Conservation (phyloP, 2,797 vertebrate genomes). For the Ammospiza maritima region DNA sequence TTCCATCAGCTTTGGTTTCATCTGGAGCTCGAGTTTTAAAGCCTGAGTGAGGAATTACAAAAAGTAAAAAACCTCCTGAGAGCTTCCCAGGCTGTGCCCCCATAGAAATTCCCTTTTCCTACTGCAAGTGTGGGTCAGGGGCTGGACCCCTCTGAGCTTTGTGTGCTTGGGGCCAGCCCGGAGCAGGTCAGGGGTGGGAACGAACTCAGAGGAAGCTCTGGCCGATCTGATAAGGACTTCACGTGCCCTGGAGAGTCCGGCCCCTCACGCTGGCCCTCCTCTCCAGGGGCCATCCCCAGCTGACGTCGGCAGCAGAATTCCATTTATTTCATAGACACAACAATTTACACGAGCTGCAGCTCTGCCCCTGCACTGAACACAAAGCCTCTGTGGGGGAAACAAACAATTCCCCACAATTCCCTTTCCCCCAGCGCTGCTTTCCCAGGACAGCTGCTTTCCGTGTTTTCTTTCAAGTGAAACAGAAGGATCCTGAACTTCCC, state of each 20-base stretch:
- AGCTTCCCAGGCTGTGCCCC: background rate
- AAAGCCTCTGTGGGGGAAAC: background rate
- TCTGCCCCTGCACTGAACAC: background rate
- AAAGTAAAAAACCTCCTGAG: background rate
- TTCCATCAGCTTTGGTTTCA: fast-evolving
- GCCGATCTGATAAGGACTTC: background rate
- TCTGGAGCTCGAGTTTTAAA: background rate
- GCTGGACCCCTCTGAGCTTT: fast-evolving
- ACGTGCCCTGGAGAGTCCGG: fast-evolving
- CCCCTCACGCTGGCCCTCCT: background rate
- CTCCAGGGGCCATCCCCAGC: background rate
- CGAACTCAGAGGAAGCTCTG: background rate
- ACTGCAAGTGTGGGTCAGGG: fast-evolving
- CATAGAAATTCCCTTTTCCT: fast-evolving
- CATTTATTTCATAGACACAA: background rate
- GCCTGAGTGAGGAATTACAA: background rate
- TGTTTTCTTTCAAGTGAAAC: background rate
- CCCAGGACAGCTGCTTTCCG: background rate
- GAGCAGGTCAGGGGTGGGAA: background rate
- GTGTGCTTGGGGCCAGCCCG: fast-evolving
- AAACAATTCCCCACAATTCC: background rate
- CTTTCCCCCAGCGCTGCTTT: background rate
- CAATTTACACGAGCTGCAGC: background rate
- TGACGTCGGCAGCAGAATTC: background rate
- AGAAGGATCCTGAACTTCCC: background rate